Evolutionary conservation across 2,113 vertebrate genomes (phyloP).

Genomic region (Poeciliopsis retropinna): DNA sequence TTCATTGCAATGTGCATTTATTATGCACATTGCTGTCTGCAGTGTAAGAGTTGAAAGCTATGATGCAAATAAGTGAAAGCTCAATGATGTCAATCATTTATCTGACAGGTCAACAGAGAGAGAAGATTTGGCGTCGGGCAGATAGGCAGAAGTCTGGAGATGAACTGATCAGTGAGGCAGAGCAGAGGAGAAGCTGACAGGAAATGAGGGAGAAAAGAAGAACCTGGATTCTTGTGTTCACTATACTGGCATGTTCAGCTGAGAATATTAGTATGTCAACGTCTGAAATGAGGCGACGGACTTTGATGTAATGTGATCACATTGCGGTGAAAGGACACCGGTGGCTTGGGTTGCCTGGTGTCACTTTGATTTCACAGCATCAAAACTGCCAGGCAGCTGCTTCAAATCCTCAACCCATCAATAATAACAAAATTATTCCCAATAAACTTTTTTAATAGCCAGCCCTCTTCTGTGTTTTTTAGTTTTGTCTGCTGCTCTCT

Average conservation of each 20-base stretch:
- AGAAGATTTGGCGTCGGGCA: background rate
- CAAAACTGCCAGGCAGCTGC: conserved; percentile 6
- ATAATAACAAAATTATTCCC: background rate
- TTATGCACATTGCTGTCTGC: conserved; percentile 13
- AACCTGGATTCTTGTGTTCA: conserved; percentile 44
- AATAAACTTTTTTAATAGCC: background rate
- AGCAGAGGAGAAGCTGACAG: conserved; percentile 4
- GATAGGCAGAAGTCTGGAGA: conserved; percentile 32
- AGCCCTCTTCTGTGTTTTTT: background rate
- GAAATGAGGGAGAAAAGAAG: conserved; percentile 1
- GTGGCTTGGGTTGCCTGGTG: conserved; percentile 4
- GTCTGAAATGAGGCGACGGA: conserved; percentile 51
- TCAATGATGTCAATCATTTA: conserved; percentile 50
- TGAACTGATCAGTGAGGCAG: conserved; percentile 44
- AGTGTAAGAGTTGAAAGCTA: conserved; percentile 34
- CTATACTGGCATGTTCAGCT: conserved; percentile 50
- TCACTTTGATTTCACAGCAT: background rate
- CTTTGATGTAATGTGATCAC: conserved; percentile 27
- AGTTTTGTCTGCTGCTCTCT: background rate
- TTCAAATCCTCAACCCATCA: background rate
- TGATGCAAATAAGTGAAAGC: conserved; percentile 68
- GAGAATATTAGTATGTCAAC: conserved; percentile 37
- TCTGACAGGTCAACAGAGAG: conserved; percentile 34
- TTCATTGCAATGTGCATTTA: conserved; percentile 32
- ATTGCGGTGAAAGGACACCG: conserved; percentile 11